Evolutionary conservation across 2,888 invertebrate genomes (phyloP).

Genomic region (Anoplius nigerrimus): DNA sequence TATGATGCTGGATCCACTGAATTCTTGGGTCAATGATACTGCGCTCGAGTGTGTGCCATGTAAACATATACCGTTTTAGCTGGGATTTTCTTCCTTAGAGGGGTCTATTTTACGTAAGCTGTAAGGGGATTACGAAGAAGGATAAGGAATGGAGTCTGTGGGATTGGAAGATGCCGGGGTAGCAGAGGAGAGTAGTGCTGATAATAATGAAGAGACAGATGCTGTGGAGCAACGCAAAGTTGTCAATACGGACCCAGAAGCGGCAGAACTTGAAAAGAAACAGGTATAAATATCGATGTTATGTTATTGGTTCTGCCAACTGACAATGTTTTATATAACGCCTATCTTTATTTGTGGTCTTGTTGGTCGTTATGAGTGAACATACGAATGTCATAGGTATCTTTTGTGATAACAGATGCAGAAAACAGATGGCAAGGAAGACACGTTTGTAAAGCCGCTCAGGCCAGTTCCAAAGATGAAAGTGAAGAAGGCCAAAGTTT

Average conservation of each 20-base stretch:
- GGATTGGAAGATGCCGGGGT: neutral
- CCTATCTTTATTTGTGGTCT: slow-evolving; percentile 2
- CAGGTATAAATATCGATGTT: slow-evolving; percentile 1
- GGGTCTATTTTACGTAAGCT: no score
- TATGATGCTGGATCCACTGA: no score
- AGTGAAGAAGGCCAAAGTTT: slow-evolving; percentile 76
- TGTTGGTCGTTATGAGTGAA: neutral
- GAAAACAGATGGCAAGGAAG: slow-evolving; percentile 57
- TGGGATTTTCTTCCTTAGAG: no score
- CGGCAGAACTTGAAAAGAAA: slow-evolving; percentile 21
- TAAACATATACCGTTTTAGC: no score
- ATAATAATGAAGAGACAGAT: slow-evolving; percentile 17
- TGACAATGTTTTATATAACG: neutral
- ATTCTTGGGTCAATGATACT: no score
- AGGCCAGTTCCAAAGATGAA: slow-evolving; percentile 75
- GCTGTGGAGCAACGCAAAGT: slow-evolving; percentile 17
- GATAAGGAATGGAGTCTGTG: slow-evolving; percentile 72
- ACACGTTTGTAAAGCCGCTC: slow-evolving; percentile 66
- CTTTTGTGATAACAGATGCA: slow-evolving; percentile 55
- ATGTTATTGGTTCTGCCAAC: slow-evolving; percentile 2
- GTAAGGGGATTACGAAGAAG: slow-evolving; percentile 22
- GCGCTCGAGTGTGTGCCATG: no score
- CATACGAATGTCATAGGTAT: neutral
- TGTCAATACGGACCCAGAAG: slow-evolving; percentile 17
- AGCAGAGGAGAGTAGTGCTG: neutral